Conservation (phyloP, 2,113 vertebrate genomes). For the Sapajus apella region DNA sequence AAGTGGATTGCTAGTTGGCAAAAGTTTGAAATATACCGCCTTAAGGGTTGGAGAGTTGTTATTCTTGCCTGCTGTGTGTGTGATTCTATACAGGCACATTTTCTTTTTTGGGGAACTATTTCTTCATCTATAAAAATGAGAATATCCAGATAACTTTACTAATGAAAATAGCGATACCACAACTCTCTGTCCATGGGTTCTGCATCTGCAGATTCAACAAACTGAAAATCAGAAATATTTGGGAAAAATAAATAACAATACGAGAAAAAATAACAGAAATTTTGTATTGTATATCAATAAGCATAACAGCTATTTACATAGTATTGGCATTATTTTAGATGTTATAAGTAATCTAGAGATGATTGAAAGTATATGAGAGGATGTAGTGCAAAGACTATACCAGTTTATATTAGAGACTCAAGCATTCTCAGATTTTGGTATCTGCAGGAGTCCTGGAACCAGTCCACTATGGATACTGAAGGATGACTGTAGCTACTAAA, state of each 20-base stretch:
- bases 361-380: not conserved
- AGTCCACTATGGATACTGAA: not conserved
- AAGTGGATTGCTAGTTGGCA: not conserved
- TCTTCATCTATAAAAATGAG: constrained; percentile 19
- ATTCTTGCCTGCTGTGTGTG: not conserved
- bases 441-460: not conserved
- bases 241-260: not conserved
- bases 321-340: not conserved
- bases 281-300: not conserved
- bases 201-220: not conserved
- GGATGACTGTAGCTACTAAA: not conserved
- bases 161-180: not conserved
- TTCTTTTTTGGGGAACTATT: not conserved
- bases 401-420: not conserved
- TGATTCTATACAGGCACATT: not conserved
- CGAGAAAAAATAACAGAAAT: not conserved
- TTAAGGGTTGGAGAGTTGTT: not conserved
- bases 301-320: not conserved
- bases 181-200: not conserved
- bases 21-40: not conserved
- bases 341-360: not conserved
- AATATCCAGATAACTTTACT: not conserved
- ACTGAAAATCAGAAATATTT: not conserved
- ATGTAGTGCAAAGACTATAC: not conserved
- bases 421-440: not conserved